A percentile compares a stretch with the other conserved stretches of the same genome.
Conservation (phyloP, 2,113 vertebrate genomes). For the Octodon degus region DNA sequence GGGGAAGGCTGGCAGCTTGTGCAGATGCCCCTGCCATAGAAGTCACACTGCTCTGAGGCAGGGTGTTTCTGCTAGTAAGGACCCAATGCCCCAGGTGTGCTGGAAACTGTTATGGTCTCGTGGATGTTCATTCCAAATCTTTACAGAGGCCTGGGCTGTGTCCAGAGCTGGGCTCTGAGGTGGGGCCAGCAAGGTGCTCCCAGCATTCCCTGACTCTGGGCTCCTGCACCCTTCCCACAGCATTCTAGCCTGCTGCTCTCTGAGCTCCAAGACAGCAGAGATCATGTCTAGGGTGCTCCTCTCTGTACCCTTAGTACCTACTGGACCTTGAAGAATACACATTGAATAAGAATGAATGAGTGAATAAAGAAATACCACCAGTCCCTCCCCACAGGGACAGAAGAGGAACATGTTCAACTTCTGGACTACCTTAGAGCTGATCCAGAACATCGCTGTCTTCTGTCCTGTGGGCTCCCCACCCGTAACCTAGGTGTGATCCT, state of each 20-base stretch:
- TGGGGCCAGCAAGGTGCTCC: neutral
- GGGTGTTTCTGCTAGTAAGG: too few relatives aligned
- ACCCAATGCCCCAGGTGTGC: neutral
- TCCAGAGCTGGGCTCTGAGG: neutral
- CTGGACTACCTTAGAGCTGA: neutral
- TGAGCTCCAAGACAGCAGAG: neutral
- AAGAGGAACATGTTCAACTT: neutral
- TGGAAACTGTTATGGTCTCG: neutral
- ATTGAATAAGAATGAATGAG: neutral
- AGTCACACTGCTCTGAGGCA: neutral
- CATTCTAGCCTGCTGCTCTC: neutral
- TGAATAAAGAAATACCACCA: neutral
- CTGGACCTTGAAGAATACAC: neutral
- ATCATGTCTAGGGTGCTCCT: neutral
- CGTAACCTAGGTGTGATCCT: accelerated
- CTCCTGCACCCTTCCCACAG: accelerated
- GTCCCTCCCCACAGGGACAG: accelerated
- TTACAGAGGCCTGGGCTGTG: neutral
- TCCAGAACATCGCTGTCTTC: neutral
- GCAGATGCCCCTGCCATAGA: neutral
- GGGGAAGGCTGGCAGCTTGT: neutral
- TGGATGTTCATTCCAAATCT: too few relatives aligned
- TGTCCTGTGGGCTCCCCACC: neutral
- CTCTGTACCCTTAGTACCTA: neutral
- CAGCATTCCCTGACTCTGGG: accelerated